These are phyloP conservation scores for Taphrorychus bicolor DNA, from an alignment of 2,888 invertebrate species.

Conservation along the genomic window DNA sequence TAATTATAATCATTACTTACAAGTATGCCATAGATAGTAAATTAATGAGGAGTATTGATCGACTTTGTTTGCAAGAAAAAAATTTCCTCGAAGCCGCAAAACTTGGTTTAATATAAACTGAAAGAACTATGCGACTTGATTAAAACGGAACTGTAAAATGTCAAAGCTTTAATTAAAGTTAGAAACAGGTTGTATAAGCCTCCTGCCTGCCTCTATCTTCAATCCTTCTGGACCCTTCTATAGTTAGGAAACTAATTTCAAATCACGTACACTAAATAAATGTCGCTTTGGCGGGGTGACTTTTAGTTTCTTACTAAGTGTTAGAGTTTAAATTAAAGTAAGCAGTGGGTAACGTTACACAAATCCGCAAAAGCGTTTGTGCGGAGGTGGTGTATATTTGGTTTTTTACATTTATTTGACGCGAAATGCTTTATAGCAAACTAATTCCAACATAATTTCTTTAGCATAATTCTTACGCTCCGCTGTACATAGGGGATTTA, in stretches of 20 bases:
- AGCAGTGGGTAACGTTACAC: no score
- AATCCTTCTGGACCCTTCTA: constrained; percentile 19
- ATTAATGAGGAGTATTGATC: no score
- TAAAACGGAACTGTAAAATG: constrained; percentile 25
- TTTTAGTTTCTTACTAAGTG: constrained; percentile 5
- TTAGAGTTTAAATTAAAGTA: no score
- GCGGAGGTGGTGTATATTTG: no score
- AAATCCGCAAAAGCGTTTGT: no score
- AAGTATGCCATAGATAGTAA: no score
- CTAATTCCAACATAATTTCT: no score
- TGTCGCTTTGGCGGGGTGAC: background rate
- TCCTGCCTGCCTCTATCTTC: constrained; percentile 13
- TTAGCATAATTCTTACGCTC: background rate
- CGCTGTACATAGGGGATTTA: background rate
- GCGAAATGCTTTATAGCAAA: no score
- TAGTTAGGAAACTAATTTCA: constrained; percentile 29
- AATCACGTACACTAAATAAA: constrained; percentile 18
- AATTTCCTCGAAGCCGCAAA: no score
- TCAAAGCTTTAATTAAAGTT: constrained; percentile 36
- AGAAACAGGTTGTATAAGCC: constrained; percentile 21
- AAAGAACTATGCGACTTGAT: constrained; percentile 14
- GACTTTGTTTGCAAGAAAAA: no score
- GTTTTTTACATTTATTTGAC: no score
- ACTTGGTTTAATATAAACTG: constrained; percentile 6
- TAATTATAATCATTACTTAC: no score